Base-by-base conservation (phyloP, 1,140 invertebrate species). In the Drosophila chauvacae region DNA sequence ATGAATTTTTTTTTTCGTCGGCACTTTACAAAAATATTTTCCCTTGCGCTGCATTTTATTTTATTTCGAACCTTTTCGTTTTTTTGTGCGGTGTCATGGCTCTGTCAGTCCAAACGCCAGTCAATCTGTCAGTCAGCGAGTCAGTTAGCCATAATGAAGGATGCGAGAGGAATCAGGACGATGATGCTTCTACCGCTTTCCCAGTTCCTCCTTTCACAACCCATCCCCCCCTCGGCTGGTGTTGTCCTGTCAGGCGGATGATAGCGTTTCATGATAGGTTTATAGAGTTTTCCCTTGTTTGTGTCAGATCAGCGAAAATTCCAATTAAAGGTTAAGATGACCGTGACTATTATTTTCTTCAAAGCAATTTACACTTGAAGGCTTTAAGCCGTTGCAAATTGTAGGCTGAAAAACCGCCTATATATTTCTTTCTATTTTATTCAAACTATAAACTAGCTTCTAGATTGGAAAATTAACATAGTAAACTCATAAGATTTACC, bases 61-160 rank as follows among this genome's bases (percentile, higher is more conserved):
- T 63, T 57, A 65, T 58, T 55, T 20, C 53, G 65, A 35, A 37
- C 33, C 18, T 45, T 37, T 68, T 20, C 35, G 14, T 69, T 80
- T 87, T 85, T 87, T 88, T 88, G 62, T 78, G 85, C 73, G 72
- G 48, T 76, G 79, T 87, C 80, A 77, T 76, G 80, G 50, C 63
- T 84, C 69, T 77, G 80, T 83, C 76, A 70, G 77, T 88, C 80
- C 68, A 77, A 71, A 86, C 77, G 80, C 80, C 84, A 83, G 83
- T 88, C 83, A 87, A 84, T 87, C 83, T 88, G 80, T 87, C 83
- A 84, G 83, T 87, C 83, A 87, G 68, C 68, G 84, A 87, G 85
- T 88, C 83, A 80, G 83, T 87, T 84, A 87, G 84, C 68, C 77
- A 77, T 87, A 88, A 87, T 87, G 80, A 87, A 88, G 84, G 66